Percentiles rank a stretch among this genome's conserved stretches.
Conservation (phyloP, 1,140 invertebrate species). For the Tachypleus tridentatus region DNA sequence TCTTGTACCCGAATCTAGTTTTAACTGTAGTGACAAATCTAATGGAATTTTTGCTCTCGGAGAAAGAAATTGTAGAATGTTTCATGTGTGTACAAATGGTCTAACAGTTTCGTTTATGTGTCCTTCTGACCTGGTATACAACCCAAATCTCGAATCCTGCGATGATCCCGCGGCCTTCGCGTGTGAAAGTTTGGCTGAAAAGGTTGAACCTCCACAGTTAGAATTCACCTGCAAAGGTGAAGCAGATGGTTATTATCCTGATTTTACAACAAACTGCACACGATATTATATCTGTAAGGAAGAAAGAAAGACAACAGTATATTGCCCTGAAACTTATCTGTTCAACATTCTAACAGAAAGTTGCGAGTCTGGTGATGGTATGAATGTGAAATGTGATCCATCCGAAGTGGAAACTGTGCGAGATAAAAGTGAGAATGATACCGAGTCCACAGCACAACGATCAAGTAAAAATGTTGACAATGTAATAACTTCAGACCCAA, state of each 20-base stretch:
- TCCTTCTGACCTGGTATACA: conserved; percentile 4
- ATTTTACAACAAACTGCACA: conserved; percentile 9
- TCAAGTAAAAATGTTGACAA: no score
- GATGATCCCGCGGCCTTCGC: background rate
- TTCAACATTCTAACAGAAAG: conserved; percentile 13
- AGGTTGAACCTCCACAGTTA: background rate
- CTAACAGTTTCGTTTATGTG: conserved; percentile 7
- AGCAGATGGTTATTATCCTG: conserved; percentile 15
- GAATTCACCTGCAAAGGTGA: conserved; percentile 6
- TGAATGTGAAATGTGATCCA: no score
- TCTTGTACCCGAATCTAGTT: background rate
- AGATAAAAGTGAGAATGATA: no score
- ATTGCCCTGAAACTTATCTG: conserved; percentile 14
- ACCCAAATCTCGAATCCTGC: no score
- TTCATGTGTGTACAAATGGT: conserved; percentile 13
- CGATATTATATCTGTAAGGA: conserved; percentile 16
- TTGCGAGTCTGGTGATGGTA: conserved; percentile 1
- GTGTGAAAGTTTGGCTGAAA: background rate
- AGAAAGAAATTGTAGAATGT: conserved; percentile 4
- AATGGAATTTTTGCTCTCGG: conserved; percentile 4
- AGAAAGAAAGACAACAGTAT: conserved; percentile 8
- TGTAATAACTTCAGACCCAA: no score
- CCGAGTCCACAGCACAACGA: no score
- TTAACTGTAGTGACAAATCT: background rate
- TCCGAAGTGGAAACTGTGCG: no score